Evolutionary conservation across 2,888 invertebrate genomes (phyloP).

Genomic region (Clunio marinus): DNA sequence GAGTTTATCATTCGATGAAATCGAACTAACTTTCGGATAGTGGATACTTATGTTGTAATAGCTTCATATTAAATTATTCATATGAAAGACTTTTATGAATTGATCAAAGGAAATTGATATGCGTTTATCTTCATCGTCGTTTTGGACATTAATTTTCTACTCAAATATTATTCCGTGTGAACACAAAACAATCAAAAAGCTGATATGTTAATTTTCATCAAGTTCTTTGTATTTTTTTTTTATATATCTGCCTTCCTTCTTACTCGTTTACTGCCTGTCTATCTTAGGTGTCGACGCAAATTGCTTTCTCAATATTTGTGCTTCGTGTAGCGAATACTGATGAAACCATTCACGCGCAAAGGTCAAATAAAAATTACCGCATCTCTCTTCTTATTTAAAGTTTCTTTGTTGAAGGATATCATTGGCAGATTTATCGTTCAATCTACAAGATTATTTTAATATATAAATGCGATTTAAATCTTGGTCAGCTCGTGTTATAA

Average conservation of each 20-base stretch:
- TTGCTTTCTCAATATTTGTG: constrained; percentile 10
- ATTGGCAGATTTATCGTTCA: background rate
- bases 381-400: background rate
- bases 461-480: no score
- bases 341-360: no score
- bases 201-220: constrained; percentile 7
- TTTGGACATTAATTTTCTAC: background rate
- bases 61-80: background rate
- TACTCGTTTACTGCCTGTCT: background rate
- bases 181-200: background rate
- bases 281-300: background rate
- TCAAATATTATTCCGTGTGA: background rate
- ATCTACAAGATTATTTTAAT: background rate
- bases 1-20: no score
- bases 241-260: background rate
- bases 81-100: background rate
- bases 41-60: background rate
- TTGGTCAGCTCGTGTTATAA: no score
- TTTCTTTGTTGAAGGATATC: constrained; percentile 15
- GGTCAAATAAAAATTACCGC: constrained; percentile 7
- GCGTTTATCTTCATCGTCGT: background rate
- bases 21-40: no score
- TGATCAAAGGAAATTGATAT: background rate
- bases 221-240: no score
- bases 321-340: background rate